These are phyloP conservation scores for Budorcas taxicolor DNA, from an alignment of 2,113 vertebrate genomes.

Conservation along the genomic window DNA sequence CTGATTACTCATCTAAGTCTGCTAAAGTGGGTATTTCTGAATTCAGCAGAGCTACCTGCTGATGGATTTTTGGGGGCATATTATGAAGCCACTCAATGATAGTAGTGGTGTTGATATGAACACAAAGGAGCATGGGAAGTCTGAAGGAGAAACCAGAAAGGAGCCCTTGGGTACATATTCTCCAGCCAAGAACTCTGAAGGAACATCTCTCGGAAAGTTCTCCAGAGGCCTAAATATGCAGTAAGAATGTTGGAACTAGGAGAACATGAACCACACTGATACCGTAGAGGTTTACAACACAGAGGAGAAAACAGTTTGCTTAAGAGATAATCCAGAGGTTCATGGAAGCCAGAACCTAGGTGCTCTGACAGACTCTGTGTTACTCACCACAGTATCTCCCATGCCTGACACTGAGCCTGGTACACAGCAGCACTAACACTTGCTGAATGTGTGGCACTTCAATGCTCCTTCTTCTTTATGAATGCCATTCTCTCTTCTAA, in stretches of 20 bases:
- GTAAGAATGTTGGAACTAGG: not conserved
- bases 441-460: not conserved
- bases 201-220: not conserved
- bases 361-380: not conserved
- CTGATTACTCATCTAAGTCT: not conserved
- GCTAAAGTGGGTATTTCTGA: not conserved
- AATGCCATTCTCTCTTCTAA: not conserved
- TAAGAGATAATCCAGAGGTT: not conserved
- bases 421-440: not conserved
- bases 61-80: not conserved
- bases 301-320: not conserved
- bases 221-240: not conserved
- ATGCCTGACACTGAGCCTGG: not conserved
- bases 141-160: not conserved
- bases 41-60: not conserved
- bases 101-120: not conserved
- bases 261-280: not conserved
- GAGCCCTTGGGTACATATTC: not conserved
- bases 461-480: not conserved
- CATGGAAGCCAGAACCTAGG: not conserved
- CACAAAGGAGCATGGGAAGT: not conserved
- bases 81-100: not conserved
- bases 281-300: not conserved
- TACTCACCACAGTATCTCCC: not conserved
- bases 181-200: not conserved